Base-by-base conservation (phyloP, 37 sponge, comb jelly and placozoan species). In the Ianthella basta region DNA sequence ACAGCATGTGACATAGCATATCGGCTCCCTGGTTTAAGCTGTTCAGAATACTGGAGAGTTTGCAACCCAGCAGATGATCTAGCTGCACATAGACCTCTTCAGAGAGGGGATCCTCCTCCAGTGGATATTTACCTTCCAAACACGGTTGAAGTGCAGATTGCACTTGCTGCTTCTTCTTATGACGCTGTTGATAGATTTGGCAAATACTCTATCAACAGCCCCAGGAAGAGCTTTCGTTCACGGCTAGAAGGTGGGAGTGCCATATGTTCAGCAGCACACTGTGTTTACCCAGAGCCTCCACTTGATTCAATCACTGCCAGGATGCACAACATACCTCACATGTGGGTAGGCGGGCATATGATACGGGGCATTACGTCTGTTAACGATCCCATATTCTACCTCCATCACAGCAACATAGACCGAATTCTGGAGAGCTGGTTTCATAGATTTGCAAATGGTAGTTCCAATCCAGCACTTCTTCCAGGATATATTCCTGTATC, bases 211-310 rank as follows among this genome's bases (percentile, higher is more conserved):
- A 27, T 72, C 4, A 55, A 56, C 21, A 33, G 30, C 18, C 75
- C 85, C 53, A 0, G 72, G 15, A 0, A 29, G 20, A 84, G 85
- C 41, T 84, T 84, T 29, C 55, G 85, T 50, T 72, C 18, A 13
- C 33, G 85, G 54, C 36, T 84, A 25, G 85, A 84, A 55, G 85
- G 85, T 6, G 72, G 70, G 73, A 54, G 10, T 30, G 8, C 0
- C 15, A 84, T 84, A 0, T 84, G 85, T 74, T 84, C 85, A 64
- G 83, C 69, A 34, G 40, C n/a, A 34, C 37, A 35, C 10, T 83
- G 83, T 44, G 53, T 29, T 24, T 44, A 44, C 50, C 50, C n/a
- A n/a, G n/a, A n/a, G n/a, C n/a, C 50, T 44, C 37, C 33, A 2
- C 35, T 72, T 8, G 8, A 8, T 72, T 72, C 23, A n/a, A 72